A percentile compares a stretch with the other conserved stretches of the same genome.
Conservation (phyloP, 2,113 vertebrate genomes). For the Cepphus grylle region DNA sequence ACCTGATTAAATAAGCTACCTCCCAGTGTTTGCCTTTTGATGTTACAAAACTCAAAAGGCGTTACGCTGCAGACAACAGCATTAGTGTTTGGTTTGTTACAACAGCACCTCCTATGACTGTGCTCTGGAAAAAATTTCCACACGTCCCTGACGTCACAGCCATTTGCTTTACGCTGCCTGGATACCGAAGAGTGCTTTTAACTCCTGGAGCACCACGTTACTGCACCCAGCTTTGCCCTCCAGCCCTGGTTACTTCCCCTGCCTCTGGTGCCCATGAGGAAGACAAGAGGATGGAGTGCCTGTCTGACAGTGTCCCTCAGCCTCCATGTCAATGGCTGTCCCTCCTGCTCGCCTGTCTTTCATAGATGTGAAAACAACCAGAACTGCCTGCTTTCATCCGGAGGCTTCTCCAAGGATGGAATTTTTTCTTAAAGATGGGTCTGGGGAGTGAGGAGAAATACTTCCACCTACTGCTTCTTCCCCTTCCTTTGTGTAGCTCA, state of each 20-base stretch:
- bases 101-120: conserved; percentile 71
- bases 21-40: conserved; percentile 46
- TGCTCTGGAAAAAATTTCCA: conserved; percentile 81
- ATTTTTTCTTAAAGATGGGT: neutral
- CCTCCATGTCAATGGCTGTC: neutral
- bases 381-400: neutral
- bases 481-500: neutral
- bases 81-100: conserved; percentile 67
- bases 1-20: conserved; percentile 33
- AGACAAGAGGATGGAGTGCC: neutral
- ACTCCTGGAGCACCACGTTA: conserved; percentile 55
- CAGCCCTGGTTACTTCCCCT: neutral
- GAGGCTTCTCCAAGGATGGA: neutral
- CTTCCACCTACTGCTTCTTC: neutral
- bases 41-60: conserved; percentile 51
- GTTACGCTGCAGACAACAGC: conserved; percentile 47
- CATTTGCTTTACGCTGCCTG: conserved; percentile 78
- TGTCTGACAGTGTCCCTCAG: neutral
- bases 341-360: neutral
- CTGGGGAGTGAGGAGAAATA: neutral
- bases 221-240: neutral
- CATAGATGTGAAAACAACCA: neutral
- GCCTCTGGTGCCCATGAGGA: neutral
- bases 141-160: conserved; percentile 76
- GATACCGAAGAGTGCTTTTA: conserved; percentile 77